These are phyloP conservation scores for Aphelocoma coerulescens DNA, from an alignment of 2,113 vertebrate species.

Conservation along the genomic window DNA sequence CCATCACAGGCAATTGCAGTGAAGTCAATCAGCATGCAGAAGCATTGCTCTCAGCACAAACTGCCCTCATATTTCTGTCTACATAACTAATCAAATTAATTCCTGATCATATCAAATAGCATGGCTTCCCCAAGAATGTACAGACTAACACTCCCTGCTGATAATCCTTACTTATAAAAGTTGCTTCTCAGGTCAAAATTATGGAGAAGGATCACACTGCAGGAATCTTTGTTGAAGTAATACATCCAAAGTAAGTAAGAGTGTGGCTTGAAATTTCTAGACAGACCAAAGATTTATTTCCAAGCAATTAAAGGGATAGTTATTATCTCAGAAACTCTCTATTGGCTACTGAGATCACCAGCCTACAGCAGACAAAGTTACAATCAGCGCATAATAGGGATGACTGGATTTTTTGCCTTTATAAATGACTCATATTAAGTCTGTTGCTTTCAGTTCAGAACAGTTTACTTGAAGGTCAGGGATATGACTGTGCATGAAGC, in stretches of 20 bases:
- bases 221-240: neutral
- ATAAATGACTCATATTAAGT: slow-evolving; percentile 34
- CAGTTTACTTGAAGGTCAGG: slow-evolving; percentile 49
- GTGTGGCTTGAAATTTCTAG: neutral
- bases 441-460: slow-evolving; percentile 29
- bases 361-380: neutral
- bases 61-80: neutral
- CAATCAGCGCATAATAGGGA: neutral
- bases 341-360: neutral
- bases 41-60: slow-evolving; percentile 4
- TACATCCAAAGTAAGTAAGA: neutral
- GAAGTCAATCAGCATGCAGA: slow-evolving; percentile 27
- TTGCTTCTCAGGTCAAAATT: neutral
- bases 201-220: neutral
- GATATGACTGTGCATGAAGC: slow-evolving; percentile 14
- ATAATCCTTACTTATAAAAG: neutral
- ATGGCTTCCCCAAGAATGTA: neutral
- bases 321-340: slow-evolving; percentile 11
- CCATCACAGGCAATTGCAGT: neutral
- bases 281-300: neutral
- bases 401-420: slow-evolving; percentile 35
- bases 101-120: neutral
- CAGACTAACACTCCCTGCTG: neutral
- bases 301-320: slow-evolving; percentile 13
- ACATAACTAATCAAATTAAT: slow-evolving; percentile 47